Conservation (phyloP, 2,797 vertebrate species). For the Rhinatrema bivittatum region DNA sequence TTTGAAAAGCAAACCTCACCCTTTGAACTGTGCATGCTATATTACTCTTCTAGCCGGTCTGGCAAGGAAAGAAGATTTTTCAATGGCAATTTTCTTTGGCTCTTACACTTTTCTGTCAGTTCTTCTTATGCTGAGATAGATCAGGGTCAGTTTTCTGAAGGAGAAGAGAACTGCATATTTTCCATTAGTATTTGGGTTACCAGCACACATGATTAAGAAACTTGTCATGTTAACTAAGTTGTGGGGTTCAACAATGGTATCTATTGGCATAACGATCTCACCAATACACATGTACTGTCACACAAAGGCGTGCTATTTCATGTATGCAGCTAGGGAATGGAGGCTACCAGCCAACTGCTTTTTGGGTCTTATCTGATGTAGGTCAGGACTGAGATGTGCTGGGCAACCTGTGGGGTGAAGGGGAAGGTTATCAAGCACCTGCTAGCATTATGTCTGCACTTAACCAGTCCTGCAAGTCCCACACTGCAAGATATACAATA, state of each 20-base stretch:
- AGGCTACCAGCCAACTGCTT: too few species aligned
- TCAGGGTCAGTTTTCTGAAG: slow-evolving; percentile 25
- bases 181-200: background rate
- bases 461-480: too few species aligned
- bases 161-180: background rate
- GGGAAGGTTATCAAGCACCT: background rate
- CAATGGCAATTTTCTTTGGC: slow-evolving; percentile 4
- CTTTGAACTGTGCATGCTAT: slow-evolving; percentile 1
- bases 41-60: background rate
- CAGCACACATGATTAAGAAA: background rate
- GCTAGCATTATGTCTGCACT: background rate
- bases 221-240: too few species aligned
- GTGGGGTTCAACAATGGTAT: too few species aligned
- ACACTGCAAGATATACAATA: too few species aligned
- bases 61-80: slow-evolving; percentile 1
- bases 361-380: too few species aligned
- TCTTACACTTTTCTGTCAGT: slow-evolving; percentile 6
- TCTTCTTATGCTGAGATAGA: background rate
- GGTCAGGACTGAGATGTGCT: background rate
- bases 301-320: too few species aligned
- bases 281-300: too few species aligned
- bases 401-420: background rate
- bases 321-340: too few species aligned
- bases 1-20: slow-evolving; percentile 1
- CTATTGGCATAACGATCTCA: too few species aligned